phyloP scores from a whole-genome alignment of 2,113 vertebrate species.

The Tachysurus fulvidraco region DNA sequence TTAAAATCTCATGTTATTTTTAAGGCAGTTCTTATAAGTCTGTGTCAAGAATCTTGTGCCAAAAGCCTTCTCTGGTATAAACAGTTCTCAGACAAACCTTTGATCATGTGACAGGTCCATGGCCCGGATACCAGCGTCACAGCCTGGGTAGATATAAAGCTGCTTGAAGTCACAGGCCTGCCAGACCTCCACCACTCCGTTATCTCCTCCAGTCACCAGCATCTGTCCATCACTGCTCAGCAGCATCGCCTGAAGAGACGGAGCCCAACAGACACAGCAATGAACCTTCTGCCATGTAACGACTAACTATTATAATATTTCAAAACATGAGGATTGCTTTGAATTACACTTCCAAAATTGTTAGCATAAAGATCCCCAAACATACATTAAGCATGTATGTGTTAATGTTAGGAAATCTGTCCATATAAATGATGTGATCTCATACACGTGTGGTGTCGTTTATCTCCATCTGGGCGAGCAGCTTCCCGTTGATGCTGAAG shows the following conservation, averaged over 20 bases:
- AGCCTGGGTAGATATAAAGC: constrained; percentile 98
- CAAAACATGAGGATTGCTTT: background rate
- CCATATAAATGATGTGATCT: background rate
- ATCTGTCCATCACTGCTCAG: constrained; percentile 98
- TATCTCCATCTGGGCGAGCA: constrained; percentile 97
- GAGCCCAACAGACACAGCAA: background rate
- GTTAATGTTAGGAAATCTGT: background rate
- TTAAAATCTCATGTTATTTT: background rate
- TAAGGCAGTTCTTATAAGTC: background rate
- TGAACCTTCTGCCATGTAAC: background rate
- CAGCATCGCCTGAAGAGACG: constrained; percentile 81
- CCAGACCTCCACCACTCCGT: constrained; percentile 97
- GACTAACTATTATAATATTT: background rate
- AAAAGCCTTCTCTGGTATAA: background rate
- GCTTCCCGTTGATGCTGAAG: constrained; percentile 98
- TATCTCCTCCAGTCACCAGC: constrained; percentile 95
- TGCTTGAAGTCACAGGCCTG: constrained; percentile 99
- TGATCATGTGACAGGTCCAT: constrained; percentile 99
- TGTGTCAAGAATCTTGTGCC: background rate
- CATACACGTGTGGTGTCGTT: constrained; percentile 92
- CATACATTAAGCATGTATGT: background rate
- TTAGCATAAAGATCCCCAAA: background rate
- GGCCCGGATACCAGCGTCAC: constrained; percentile 95
- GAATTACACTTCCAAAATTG: background rate
- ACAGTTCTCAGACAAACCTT: constrained; percentile 74